Base-by-base conservation (phyloP, 2,797 vertebrate species). In the Gymnothorax reevesii region DNA sequence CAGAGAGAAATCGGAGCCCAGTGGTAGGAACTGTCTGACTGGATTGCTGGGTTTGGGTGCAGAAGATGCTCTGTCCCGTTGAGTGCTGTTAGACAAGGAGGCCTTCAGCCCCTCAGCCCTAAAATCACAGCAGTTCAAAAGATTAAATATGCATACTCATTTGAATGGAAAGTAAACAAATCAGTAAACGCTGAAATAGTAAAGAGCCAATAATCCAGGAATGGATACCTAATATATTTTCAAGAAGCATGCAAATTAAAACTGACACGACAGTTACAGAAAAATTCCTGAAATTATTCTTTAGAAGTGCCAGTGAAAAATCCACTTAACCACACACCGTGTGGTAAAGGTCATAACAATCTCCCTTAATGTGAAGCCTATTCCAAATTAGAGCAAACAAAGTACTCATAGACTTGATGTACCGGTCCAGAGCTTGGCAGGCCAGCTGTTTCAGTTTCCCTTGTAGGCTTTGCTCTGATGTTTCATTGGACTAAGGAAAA, bases 31-130 rank as follows among this genome's bases (percentile, higher is more conserved):
- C 0, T 97, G 94, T 86, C 97, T 97, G 7, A 93, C 92, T 0
- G 96, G 96, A 54, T 94, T 96, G 88, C 90, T 92, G 88, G 95
- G 89, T 91, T 96, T 98, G 60, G 93, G 86, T 90, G 95, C 97
- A 60, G 91, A 87, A 84, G 93, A 88, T 0, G 95, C 87, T 87
- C 93, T 97, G 87, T 97, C 95, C 93, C 96, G 97, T 88, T 94
- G 89, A 20, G 93, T 88, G 7, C 94, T 87, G 90, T 96, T 99
- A 80, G 96, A 96, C 93, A 95, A 93, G 60, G 96, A 97, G 64
- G 97, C 97, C 93, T 98, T 99, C 86, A 99, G 93, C 59, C 97
- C 97, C 91, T 99, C 98, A 71, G 98, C 98, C 94, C 98, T 99
- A 89, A 87, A 86, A 7, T 66, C 25, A 82, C 71, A 0, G 90